Evolutionary conservation across 2,113 vertebrate species (phyloP), one percentile per base, ranked within the genome.

Genomic region (Mola mola): DNA sequence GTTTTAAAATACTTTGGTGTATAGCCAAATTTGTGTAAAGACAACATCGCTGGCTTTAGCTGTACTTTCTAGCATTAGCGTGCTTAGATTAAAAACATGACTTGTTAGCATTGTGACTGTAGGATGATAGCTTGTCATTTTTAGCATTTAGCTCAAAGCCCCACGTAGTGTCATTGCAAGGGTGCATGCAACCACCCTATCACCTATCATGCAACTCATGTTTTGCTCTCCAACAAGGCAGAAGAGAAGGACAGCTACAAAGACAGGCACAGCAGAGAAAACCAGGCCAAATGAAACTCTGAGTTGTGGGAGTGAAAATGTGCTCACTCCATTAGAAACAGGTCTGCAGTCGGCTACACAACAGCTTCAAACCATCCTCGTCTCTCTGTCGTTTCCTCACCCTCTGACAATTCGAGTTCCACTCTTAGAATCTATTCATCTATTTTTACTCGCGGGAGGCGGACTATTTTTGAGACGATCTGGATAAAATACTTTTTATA

Each of bases 221-320:
- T 62, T 53, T 63, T 53, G 53, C 12, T 37, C 44, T 56, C 26
- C 40, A 69, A 28, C 34, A 13, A 69, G 33, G 21, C 5, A 64
- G 47, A 17, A 22, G 60, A 17, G 66, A 72, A 47, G 22, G 46
- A 10, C 53, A 25, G 52, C 47, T 21, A 38, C 29, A 63, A 46
- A 58, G 42, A 41, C 53, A 75, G 21, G 21, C 50, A 52, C 26
- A 34, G 46, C 59, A 49, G 37, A 37, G 64, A 38, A 51, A 22
- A 31, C 22, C 16, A 26, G 47, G 37, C 52, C 64, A 83, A 82
- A 84, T 75, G 81, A 76, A 79, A 63, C 76, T 67, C 51, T 13
- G 46, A 67, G 56, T 31, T 76, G 49, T 71, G 65, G 49, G 37
- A 72, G 59, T 44, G 37, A 72, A 84, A 69, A 52, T 47, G n/a